Evolutionary conservation across 2,888 invertebrate genomes (phyloP).

Genomic region (Epirrhoe tristata): DNA sequence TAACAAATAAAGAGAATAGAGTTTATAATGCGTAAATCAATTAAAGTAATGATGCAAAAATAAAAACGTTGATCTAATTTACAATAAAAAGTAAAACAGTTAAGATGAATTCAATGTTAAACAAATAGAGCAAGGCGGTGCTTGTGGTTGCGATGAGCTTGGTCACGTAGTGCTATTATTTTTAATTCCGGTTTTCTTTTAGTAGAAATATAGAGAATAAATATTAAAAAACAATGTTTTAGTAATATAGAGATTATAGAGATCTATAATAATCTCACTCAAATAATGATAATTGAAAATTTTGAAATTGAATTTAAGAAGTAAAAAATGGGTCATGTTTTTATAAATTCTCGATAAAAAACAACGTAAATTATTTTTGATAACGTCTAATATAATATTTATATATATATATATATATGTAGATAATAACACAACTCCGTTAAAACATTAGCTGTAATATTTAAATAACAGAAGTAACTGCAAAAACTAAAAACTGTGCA

Average conservation of each 20-base stretch:
- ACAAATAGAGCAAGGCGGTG: slow-evolving; percentile 58
- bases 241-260: no score
- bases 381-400: no score
- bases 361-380: no score
- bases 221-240: no score
- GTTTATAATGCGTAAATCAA: not conserved
- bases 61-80: slow-evolving; percentile 41
- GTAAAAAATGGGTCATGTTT: no score
- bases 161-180: slow-evolving; percentile 39
- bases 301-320: no score
- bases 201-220: not conserved
- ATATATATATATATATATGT: no score
- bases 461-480: not conserved
- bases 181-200: slow-evolving; percentile 35
- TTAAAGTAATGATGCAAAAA: slow-evolving; percentile 32
- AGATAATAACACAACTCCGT: not conserved
- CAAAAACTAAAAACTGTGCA: not conserved
- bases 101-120: slow-evolving; percentile 54
- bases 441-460: not conserved
- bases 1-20: no score
- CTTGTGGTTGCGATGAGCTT: slow-evolving; percentile 42
- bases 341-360: no score
- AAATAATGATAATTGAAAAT: no score
- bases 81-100: slow-evolving; percentile 52
- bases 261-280: no score